Percentiles rank a stretch among this genome's conserved stretches.
phyloP scores from a whole-genome alignment of 2,113 vertebrate genomes.

The Gadus macrocephalus region DNA sequence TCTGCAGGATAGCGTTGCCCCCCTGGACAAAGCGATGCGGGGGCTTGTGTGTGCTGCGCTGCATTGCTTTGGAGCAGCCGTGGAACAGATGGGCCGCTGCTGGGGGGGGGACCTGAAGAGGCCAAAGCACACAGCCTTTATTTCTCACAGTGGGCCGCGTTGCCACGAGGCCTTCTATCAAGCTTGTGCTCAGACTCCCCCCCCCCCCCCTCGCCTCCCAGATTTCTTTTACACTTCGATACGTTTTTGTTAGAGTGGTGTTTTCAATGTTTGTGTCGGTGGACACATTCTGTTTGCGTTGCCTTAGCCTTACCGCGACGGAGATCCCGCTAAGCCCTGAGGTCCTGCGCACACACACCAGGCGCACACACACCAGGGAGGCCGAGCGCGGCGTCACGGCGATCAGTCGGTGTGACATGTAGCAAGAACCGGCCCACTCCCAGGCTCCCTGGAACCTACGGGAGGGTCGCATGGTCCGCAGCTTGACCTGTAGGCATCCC shows the following conservation, averaged over 20 bases:
- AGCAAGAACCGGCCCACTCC: too few species aligned
- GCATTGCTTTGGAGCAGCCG: conserved; percentile 57
- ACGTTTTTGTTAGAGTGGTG: conserved; percentile 37
- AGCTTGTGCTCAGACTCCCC: conserved; percentile 58
- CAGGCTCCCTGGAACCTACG: too few species aligned
- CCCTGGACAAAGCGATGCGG: conserved; percentile 59
- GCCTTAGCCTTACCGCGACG: conserved; percentile 16
- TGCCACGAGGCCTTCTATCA: conserved; percentile 61
- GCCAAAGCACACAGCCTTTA: conserved; percentile 68
- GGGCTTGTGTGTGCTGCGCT: conserved; percentile 55
- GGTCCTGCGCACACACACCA: background rate
- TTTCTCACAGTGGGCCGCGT: conserved; percentile 63
- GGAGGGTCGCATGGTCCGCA: too few species aligned
- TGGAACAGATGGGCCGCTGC: conserved; percentile 59
- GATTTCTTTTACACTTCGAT: conserved; percentile 1
- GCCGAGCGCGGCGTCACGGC: background rate
- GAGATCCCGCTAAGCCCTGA: conserved; percentile 7
- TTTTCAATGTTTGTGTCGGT: conserved; percentile 42
- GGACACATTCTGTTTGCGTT: conserved; percentile 35
- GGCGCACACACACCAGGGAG: background rate
- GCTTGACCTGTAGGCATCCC: too few species aligned
- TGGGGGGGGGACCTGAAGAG: conserved; percentile 55
- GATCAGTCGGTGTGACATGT: too few species aligned
- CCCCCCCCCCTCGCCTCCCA: conserved; percentile 33
- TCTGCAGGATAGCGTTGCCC: conserved; percentile 62